These are phyloP conservation scores for Urosaurus nigricauda DNA, from an alignment of 2,797 vertebrate species.

Conservation along the genomic window DNA sequence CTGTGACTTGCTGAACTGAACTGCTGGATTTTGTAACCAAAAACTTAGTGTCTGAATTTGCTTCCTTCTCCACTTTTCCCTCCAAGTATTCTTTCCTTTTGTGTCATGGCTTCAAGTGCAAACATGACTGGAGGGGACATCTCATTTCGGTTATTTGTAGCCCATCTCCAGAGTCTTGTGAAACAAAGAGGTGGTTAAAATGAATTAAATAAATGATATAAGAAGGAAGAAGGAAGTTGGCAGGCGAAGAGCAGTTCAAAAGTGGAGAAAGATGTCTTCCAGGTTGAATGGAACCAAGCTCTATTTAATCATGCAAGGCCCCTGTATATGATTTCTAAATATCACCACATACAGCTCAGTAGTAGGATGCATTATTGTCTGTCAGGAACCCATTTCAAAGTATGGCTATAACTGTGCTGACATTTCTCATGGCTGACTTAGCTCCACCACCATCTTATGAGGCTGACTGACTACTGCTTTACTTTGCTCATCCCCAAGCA, in stretches of 20 bases:
- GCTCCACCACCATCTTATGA: not conserved
- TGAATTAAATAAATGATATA: not conserved
- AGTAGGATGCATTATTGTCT: not conserved
- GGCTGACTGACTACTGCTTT: not conserved
- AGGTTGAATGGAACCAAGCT: not conserved
- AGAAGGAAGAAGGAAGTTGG: not conserved
- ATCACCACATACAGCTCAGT: not conserved
- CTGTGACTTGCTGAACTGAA: not conserved
- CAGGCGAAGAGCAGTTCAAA: not conserved
- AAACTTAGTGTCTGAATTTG: not conserved
- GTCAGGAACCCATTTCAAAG: too few relatives aligned
- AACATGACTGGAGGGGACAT: not conserved
- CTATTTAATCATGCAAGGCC: not conserved
- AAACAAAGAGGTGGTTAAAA: not conserved
- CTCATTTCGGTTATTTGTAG: not conserved
- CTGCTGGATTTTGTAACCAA: not conserved
- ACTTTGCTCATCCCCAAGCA: accelerated
- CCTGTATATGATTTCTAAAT: slow-evolving; percentile 24
- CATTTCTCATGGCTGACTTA: not conserved
- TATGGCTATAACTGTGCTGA: not conserved
- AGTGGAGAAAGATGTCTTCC: not conserved
- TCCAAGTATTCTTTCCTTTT: not conserved
- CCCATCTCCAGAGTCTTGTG: not conserved
- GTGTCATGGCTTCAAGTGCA: too few relatives aligned
- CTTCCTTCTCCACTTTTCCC: not conserved